A percentile compares a stretch with the other conserved stretches of the same genome.
These are phyloP conservation scores for Eurytoma adleriae DNA, from an alignment of 2,888 invertebrate species.

Conservation along the genomic window DNA sequence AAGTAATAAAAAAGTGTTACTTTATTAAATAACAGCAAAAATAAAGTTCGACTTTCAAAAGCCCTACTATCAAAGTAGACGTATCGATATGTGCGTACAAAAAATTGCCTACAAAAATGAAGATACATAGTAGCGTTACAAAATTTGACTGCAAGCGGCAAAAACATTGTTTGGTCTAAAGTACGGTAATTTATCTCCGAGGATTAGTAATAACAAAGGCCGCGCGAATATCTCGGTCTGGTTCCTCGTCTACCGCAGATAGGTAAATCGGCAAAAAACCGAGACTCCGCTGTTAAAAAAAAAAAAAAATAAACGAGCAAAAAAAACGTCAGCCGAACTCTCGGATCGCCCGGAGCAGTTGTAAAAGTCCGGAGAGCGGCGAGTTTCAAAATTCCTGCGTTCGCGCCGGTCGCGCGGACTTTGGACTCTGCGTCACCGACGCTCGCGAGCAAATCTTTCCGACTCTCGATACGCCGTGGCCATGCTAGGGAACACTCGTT, in stretches of 20 bases:
- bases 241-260: not conserved
- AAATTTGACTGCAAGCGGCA: not conserved
- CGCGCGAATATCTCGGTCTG: not conserved
- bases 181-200: conserved; percentile 17
- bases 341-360: not conserved
- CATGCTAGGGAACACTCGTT: too few relatives aligned
- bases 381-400: conserved; percentile 20
- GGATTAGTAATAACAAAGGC: not conserved
- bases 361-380: too few relatives aligned
- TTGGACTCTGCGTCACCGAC: conserved; percentile 32
- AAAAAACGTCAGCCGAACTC: not conserved
- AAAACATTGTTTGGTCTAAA: conserved; percentile 3
- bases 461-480: not conserved
- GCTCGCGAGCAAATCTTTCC: conserved; percentile 9
- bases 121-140: not conserved
- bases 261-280: not conserved
- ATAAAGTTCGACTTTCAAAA: conserved; percentile 6
- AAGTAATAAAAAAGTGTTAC: too few relatives aligned
- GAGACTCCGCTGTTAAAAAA: not conserved
- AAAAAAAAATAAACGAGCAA: not conserved
- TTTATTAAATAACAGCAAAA: too few relatives aligned
- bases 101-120: not conserved
- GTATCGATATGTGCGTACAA: not conserved
- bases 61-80: not conserved
- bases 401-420: not conserved